phyloP scores from a whole-genome alignment of 2,797 vertebrate species.

The Dipus sagitta region DNA sequence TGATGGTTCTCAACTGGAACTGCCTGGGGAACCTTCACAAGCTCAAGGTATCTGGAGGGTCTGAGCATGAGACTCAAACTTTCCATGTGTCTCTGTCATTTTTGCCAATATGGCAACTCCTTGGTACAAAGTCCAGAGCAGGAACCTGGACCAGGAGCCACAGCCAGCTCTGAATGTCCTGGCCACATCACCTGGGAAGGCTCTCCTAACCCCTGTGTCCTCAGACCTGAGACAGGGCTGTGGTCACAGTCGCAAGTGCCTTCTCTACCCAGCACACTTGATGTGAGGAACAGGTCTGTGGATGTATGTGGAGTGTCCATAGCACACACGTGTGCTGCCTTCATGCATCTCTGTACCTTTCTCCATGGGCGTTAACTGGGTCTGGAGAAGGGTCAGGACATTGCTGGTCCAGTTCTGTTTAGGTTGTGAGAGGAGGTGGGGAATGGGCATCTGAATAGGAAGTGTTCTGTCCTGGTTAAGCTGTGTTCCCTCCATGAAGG shows the following conservation, averaged over 20 bases:
- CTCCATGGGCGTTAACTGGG: rapidly evolving
- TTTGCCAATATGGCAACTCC: neutral
- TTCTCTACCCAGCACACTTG: rapidly evolving
- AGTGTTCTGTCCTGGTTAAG: no score
- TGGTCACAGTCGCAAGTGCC: rapidly evolving
- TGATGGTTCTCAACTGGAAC: rapidly evolving
- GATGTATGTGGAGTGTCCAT: neutral
- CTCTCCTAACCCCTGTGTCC: rapidly evolving
- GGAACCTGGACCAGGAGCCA: neutral
- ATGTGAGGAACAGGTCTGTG: neutral
- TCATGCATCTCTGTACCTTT: neutral
- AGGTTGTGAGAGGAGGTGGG: neutral
- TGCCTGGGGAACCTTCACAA: neutral
- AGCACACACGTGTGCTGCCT: neutral
- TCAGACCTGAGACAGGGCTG: rapidly evolving
- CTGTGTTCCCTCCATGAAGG: neutral
- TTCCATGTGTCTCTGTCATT: neutral
- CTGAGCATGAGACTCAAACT: rapidly evolving
- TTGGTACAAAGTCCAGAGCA: rapidly evolving
- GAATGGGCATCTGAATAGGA: neutral
- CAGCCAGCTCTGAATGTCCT: rapidly evolving
- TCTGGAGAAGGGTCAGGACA: neutral
- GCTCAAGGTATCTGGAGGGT: neutral
- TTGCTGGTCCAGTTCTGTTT: neutral
- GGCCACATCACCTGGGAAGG: neutral